Evolutionary conservation across 2,113 vertebrate genomes (phyloP).

Genomic region (Tautogolabrus adspersus): DNA sequence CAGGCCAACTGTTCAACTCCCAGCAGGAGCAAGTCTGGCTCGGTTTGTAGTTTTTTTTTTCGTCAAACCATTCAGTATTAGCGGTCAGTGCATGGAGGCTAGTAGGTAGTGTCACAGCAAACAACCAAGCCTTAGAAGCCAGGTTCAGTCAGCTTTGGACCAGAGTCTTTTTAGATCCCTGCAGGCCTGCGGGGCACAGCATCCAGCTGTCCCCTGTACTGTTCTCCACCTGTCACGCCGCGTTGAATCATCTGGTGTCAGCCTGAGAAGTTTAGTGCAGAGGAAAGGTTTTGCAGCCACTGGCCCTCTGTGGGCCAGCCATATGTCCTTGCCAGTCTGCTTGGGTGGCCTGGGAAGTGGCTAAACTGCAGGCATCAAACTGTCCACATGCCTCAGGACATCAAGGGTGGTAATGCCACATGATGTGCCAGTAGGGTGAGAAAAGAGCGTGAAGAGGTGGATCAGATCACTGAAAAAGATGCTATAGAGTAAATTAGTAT

Average conservation of each 20-base stretch:
- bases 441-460: neutral
- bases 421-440: neutral
- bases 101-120: conserved; percentile 22
- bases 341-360: conserved; percentile 22
- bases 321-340: conserved; percentile 21
- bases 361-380: conserved; percentile 5
- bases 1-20: conserved; percentile 49
- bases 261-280: conserved; percentile 35
- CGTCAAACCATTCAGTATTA: neutral
- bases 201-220: conserved; percentile 41
- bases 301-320: conserved; percentile 18
- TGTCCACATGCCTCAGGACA: conserved; percentile 11
- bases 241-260: conserved; percentile 32
- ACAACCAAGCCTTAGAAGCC: conserved; percentile 18
- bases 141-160: conserved; percentile 49
- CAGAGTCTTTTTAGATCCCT: conserved; percentile 54
- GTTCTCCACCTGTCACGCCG: conserved; percentile 43
- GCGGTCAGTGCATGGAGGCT: conserved; percentile 16
- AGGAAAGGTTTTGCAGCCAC: conserved; percentile 32
- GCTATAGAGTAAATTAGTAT: neutral
- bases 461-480: conserved; percentile 1
- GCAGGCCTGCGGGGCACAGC: conserved; percentile 44
- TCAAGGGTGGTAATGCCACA: conserved; percentile 17
- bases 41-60: neutral
- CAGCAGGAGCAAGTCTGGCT: conserved; percentile 37